Base-by-base conservation (phyloP, 2,888 invertebrate species). In the Acleris holmiana region DNA sequence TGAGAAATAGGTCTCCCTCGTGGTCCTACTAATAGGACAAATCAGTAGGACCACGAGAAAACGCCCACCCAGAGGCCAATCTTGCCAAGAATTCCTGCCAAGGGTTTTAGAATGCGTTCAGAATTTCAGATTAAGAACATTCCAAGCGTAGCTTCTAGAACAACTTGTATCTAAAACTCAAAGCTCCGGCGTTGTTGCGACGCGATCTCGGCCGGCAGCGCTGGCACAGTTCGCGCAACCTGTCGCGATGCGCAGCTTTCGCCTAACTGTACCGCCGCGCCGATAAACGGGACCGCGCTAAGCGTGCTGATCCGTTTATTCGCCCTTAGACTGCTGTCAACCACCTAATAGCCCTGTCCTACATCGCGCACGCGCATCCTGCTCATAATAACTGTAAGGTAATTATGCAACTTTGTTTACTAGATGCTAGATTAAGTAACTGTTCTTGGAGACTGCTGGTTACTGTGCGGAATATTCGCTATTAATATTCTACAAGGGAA, bases 201-300 rank as follows among this genome's bases (percentile, higher is more conserved):
- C 2, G 40, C 29, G 56, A 53, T 60, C 41, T 41, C 62, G 59
- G 55, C 56, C 61, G 63, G 63, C 64, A 1, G 29, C 29, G 29
- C 29, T 67, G 64, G 63, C 60, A 67, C 67, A 67, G 60, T 60
- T 64, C 56, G 41, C 59, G 64, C 68, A 73, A 80, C 79, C 76
- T 80, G 79, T 73, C 71, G 72, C 61, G 53, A 76, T 74, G 76
- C 74, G 71, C 73, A 76, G 78, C 82, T 82, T 82, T 82, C 79
- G 63, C 75, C 77, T 82, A 82, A 82, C 82, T 82, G 82, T 82
- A 77, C 69, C 73, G 76, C 69, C 73, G 76, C 73, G 76, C 69
- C 73, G 76, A 74, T 80, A 77, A 77, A 79, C 78, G 75, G 77
- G 63, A 63, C 63, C 47, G 53, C 44, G 13, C 35, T 35, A 51